Evolutionary conservation across 2,888 invertebrate species (phyloP).

Genomic region (Pollenia griseotomentosa): DNA sequence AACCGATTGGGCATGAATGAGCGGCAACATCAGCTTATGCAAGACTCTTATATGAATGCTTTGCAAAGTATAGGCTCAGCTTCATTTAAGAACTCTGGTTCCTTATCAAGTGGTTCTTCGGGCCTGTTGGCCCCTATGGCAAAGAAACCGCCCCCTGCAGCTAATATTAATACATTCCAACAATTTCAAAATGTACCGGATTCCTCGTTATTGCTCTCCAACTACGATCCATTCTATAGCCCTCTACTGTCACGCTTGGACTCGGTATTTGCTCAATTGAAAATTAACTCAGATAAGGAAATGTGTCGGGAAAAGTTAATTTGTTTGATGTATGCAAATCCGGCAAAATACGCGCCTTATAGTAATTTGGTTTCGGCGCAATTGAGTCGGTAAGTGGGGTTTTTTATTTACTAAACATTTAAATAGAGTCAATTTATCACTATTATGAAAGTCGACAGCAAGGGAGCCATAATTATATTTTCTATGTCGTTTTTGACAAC

Average conservation of each 20-base stretch:
- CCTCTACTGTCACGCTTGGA: constrained; percentile 93
- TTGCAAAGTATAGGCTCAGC: constrained; percentile 80
- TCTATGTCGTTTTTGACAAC: too few relatives aligned
- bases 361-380: constrained; percentile 95
- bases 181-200: constrained; percentile 94
- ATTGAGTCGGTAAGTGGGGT: constrained; percentile 89
- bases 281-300: constrained; percentile 88
- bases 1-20: constrained; percentile 86
- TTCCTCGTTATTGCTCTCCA: constrained; percentile 91
- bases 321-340: constrained; percentile 94
- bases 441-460: too few relatives aligned
- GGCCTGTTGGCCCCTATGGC: constrained; percentile 73
- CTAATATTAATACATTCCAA: constrained; percentile 88
- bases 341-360: constrained; percentile 94
- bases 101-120: constrained; percentile 77
- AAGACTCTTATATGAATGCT: constrained; percentile 87
- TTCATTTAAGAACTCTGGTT: constrained; percentile 80
- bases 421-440: too few relatives aligned
- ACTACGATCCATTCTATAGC: constrained; percentile 96
- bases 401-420: background rate
- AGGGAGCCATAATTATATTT: too few relatives aligned
- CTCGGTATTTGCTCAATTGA: constrained; percentile 91
- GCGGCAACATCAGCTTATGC: constrained; percentile 86
- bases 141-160: constrained; percentile 82
- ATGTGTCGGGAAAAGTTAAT: constrained; percentile 92